phyloP scores from a whole-genome alignment of 2,797 vertebrate genomes.

The Mormyrus proboscirostris region DNA sequence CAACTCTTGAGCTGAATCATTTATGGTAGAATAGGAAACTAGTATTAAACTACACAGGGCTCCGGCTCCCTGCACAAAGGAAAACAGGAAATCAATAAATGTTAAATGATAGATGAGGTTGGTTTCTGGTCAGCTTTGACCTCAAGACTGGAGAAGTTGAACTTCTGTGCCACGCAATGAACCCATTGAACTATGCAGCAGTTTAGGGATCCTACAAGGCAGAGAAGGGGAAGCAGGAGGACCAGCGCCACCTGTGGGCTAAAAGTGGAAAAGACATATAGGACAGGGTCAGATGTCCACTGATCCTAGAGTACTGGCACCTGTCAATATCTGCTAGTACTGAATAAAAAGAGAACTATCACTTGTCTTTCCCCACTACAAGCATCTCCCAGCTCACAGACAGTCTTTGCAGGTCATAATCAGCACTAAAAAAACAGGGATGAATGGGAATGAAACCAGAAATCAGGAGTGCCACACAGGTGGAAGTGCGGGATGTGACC shows the following conservation, averaged over 20 bases:
- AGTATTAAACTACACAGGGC: neutral
- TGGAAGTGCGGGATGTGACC: neutral
- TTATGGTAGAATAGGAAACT: neutral
- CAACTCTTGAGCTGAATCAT: neutral
- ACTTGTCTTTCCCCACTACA: neutral
- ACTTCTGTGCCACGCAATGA: neutral
- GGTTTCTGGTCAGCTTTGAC: neutral
- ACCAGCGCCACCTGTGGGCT: neutral
- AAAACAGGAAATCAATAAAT: neutral
- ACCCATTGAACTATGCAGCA: neutral
- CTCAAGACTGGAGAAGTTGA: neutral
- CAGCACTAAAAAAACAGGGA: neutral
- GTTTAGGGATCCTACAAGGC: neutral
- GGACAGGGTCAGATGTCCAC: neutral
- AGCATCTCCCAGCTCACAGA: neutral
- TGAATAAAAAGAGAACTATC: neutral
- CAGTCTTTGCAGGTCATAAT: neutral
- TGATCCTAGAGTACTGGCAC: neutral
- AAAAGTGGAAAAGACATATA: neutral
- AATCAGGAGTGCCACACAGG: neutral
- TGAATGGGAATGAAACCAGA: neutral
- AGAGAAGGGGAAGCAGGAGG: neutral
- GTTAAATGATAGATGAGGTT: neutral
- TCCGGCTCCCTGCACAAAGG: neutral
- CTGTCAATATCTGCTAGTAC: neutral